phyloP scores from a whole-genome alignment of 2,888 invertebrate species.

The Dendrolimus houi region DNA sequence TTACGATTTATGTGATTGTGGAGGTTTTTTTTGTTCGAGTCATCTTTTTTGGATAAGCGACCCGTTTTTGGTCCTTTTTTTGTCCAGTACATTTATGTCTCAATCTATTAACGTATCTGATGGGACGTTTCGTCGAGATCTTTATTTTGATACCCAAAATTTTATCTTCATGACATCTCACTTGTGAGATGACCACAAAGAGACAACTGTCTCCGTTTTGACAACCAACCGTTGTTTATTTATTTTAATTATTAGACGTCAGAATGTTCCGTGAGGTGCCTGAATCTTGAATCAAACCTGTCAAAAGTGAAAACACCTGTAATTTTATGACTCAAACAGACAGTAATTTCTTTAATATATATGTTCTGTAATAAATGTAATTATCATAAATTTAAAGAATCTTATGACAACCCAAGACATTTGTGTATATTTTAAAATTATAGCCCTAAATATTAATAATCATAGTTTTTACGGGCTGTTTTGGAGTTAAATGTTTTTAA shows the following conservation, averaged over 20 bases:
- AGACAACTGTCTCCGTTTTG: not conserved
- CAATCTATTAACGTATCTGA: slow-evolving; percentile 62
- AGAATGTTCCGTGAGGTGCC: no score
- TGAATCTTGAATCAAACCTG: no score
- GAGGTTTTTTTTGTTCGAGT: no score
- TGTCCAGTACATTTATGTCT: slow-evolving; percentile 61
- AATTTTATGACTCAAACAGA: no score
- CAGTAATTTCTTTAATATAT: not conserved
- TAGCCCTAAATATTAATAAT: no score
- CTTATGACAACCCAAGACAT: no score
- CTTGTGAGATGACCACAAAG: not conserved
- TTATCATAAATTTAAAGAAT: no score
- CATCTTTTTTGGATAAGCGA: slow-evolving; percentile 64
- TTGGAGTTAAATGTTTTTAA: no score
- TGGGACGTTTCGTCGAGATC: slow-evolving; percentile 40
- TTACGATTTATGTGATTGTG: slow-evolving; percentile 71
- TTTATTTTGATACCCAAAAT: not conserved
- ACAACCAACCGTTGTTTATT: not conserved
- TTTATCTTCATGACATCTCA: not conserved
- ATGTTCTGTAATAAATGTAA: slow-evolving; percentile 5
- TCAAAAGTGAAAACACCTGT: no score
- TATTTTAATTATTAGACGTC: not conserved
- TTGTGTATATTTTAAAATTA: no score
- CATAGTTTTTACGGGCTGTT: no score
- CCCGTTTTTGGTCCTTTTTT: slow-evolving; percentile 42